Percentiles rank a stretch among this genome's conserved stretches.
These are phyloP conservation scores for Heteronetta atricapilla DNA, from an alignment of 2,113 vertebrate genomes.

Conservation along the genomic window DNA sequence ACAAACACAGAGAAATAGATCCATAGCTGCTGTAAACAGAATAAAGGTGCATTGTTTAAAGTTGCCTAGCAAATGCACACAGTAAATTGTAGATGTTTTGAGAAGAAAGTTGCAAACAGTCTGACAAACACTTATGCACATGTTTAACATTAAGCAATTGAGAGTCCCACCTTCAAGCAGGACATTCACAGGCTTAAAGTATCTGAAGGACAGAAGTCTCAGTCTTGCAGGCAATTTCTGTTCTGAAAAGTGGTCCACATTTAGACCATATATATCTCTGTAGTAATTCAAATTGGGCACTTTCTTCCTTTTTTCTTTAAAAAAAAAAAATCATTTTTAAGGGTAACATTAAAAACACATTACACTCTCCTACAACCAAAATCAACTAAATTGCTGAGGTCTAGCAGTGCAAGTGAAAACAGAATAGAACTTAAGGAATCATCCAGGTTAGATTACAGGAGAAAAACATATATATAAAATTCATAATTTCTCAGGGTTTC, in stretches of 20 bases:
- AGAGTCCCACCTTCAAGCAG: not conserved
- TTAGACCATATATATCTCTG: not conserved
- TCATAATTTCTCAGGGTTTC: not conserved
- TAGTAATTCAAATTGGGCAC: not conserved
- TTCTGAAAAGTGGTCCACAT: not conserved
- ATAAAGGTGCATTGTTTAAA: constrained; percentile 58
- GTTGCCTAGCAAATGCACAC: not conserved
- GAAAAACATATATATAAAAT: not conserved
- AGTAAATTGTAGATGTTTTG: not conserved
- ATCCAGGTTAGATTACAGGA: not conserved
- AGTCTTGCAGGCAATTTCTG: not conserved
- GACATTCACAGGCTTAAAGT: not conserved
- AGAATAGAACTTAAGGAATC: not conserved
- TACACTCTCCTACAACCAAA: not conserved
- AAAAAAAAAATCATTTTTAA: not conserved
- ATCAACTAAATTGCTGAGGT: not conserved
- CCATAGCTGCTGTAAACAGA: constrained; percentile 30
- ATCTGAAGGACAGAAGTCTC: not conserved
- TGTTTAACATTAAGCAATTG: not conserved
- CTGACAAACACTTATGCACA: not conserved
- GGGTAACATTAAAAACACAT: not conserved
- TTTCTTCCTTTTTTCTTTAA: not conserved
- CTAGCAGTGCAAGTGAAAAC: not conserved
- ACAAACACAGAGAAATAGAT: constrained; percentile 18
- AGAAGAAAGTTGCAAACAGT: not conserved